Percentiles rank a stretch among this genome's conserved stretches.
These are phyloP conservation scores for Coecobrya sp. DNA, from an alignment of 2,888 invertebrate species.

Conservation along the genomic window DNA sequence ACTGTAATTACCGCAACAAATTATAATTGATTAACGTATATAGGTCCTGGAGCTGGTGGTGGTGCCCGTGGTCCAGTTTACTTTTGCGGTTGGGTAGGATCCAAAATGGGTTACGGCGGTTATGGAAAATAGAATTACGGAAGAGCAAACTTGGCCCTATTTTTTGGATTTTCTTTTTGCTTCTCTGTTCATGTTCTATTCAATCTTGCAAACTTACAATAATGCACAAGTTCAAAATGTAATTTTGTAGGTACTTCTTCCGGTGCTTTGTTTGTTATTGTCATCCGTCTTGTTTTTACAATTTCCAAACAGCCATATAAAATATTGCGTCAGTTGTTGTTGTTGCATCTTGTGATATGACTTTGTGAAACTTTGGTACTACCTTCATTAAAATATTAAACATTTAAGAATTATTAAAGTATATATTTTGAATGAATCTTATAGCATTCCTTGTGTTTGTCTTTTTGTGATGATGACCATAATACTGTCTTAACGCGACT, in stretches of 20 bases:
- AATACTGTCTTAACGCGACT: too few relatives aligned
- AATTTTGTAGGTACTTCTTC: neutral
- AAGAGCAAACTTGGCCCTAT: neutral
- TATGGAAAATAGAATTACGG: slow-evolving; percentile 63
- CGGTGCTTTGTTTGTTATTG: slow-evolving; percentile 32
- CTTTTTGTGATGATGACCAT: too few relatives aligned
- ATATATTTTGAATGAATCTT: neutral
- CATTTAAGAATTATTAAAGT: neutral
- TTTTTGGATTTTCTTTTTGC: slow-evolving; percentile 2
- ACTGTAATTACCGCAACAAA: neutral
- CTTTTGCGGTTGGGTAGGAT: slow-evolving; percentile 75
- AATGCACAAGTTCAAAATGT: slow-evolving; percentile 38
- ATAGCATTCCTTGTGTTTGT: neutral
- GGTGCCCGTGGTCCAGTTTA: slow-evolving; percentile 77
- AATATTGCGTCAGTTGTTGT: slow-evolving; percentile 67
- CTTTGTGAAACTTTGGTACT: slow-evolving; percentile 40
- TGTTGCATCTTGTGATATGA: slow-evolving; percentile 28
- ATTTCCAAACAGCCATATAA: slow-evolving; percentile 59
- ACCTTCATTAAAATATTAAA: slow-evolving; percentile 44
- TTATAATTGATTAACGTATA: neutral
- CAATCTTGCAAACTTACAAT: neutral
- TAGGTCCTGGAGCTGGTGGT: slow-evolving; percentile 78
- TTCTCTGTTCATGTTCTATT: neutral
- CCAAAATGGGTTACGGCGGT: slow-evolving; percentile 74
- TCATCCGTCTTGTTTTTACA: slow-evolving; percentile 39